Evolutionary conservation across 2,113 vertebrate species (phyloP), one percentile per base, ranked within the genome.

Genomic region (Silurus asotus): DNA sequence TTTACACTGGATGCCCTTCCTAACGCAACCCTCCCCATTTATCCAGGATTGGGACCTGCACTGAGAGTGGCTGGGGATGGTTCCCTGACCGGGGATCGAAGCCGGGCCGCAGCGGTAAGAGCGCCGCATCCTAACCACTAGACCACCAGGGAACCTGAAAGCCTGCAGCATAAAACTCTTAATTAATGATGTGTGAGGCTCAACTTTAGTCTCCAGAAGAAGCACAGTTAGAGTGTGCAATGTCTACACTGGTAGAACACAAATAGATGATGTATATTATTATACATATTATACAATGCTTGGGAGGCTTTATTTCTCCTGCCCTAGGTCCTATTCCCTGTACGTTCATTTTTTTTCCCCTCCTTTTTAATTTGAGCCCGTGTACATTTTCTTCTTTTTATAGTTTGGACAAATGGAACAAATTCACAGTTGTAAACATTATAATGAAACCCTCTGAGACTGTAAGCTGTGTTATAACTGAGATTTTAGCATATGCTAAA

Each of bases 171-270:
- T 84, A 88, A 81, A 59, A 11, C 83, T 90, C 89, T 91, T 94
- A 92, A 93, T 93, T 92, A 93, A 92, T 91, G 90, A 89, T 90
- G 90, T 92, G 89, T 45, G 89, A 91, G 84, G 84, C 67, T 82
- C 72, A 89, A 91, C 91, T 59, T 79, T 17, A 45, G 53, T 58
- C 55, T 78, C 13, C 55, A 78, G n/a, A 37, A 58, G n/a, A 15
- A 56, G n/a, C 53, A 76, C 23, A 25, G 74, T 76, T 55, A 25
- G 74, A 3, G 59, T 62, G 51, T 53, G 53, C 74, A 4, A 14
- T 53, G 74, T 76, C 51, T 55, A 53, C 51, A 25, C 25, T 11
- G 1, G 10, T 17, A 75, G 72, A 51, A 75, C 48, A 75, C 13
- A 58, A 75, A 75, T n/a, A 75, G 48, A 51, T 37, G 37, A 37